phyloP scores from a whole-genome alignment of 2,888 invertebrate genomes.

The Bellardia pandia region DNA sequence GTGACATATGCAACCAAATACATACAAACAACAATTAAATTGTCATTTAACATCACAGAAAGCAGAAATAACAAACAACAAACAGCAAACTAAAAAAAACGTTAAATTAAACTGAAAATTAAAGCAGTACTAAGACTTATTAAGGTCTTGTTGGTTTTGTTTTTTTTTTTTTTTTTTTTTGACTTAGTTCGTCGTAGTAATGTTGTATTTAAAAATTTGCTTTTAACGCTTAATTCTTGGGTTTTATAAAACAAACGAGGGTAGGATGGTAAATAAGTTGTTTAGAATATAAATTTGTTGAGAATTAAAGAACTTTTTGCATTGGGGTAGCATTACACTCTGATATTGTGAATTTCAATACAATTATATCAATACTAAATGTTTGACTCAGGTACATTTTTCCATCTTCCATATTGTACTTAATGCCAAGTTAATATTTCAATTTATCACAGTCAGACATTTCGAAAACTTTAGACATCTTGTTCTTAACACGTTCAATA shows the following conservation, averaged over 20 bases:
- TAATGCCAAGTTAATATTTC: no score
- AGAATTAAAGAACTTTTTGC: no score
- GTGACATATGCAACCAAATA: slow-evolving; percentile 75
- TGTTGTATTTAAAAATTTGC: slow-evolving; percentile 30
- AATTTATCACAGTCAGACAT: no score
- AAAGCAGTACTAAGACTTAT: slow-evolving; percentile 62
- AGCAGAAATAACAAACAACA: slow-evolving; percentile 18
- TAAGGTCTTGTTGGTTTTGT: slow-evolving; percentile 44
- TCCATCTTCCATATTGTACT: no score
- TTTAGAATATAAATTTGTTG: no score
- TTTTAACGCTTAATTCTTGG: slow-evolving; percentile 51
- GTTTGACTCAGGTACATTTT: no score
- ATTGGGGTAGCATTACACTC: no score
- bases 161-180: no score
- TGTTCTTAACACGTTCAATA: no score
- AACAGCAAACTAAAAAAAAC: neutral
- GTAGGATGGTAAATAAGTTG: neutral
- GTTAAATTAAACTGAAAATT: neutral
- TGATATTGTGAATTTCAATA: no score
- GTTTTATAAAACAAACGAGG: slow-evolving; percentile 22
- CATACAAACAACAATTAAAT: slow-evolving; percentile 75
- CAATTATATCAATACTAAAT: no score
- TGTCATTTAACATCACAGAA: slow-evolving; percentile 73
- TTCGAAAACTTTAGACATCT: no score
- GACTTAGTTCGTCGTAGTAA: neutral